Percentiles rank a stretch among this genome's conserved stretches.
Conservation (phyloP, 2,888 invertebrate species). For the Leptinotarsa haldemani region DNA sequence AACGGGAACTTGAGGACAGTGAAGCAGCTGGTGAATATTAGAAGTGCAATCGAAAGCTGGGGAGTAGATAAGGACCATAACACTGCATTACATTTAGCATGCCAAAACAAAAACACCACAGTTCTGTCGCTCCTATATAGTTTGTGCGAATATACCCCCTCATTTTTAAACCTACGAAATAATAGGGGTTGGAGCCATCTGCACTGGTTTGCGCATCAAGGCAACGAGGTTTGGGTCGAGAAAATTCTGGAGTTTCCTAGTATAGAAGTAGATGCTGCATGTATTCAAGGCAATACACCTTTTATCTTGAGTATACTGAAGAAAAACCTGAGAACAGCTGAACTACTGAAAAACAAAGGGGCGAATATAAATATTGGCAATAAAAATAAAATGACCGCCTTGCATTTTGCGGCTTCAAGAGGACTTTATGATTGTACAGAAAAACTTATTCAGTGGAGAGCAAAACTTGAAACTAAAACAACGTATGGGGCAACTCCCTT, state of each 20-base stretch:
- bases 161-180: constrained; percentile 20
- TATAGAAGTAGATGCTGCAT: constrained; percentile 17
- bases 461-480: constrained; percentile 14
- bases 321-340: constrained; percentile 14
- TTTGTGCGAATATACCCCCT: neutral
- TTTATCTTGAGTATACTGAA: constrained; percentile 29
- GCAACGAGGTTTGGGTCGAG: constrained; percentile 18
- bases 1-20: constrained; percentile 11
- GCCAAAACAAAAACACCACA: neutral
- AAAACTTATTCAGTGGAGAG: constrained; percentile 24
- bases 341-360: constrained; percentile 16
- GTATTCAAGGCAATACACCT: constrained; percentile 25
- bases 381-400: constrained; percentile 24
- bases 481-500: constrained; percentile 26
- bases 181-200: constrained; percentile 16
- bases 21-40: neutral
- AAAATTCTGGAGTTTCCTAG: constrained; percentile 18
- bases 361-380: constrained; percentile 26
- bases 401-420: constrained; percentile 26
- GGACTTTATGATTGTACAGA: constrained; percentile 13
- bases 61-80: constrained; percentile 31
- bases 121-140: neutral
- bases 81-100: constrained; percentile 27
- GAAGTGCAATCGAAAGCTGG: constrained; percentile 10
- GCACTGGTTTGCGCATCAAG: constrained; percentile 15